A percentile compares a stretch with the other conserved stretches of the same genome.
Evolutionary conservation across 2,797 vertebrate genomes (phyloP).

Genomic region (Anniella stebbinsi): DNA sequence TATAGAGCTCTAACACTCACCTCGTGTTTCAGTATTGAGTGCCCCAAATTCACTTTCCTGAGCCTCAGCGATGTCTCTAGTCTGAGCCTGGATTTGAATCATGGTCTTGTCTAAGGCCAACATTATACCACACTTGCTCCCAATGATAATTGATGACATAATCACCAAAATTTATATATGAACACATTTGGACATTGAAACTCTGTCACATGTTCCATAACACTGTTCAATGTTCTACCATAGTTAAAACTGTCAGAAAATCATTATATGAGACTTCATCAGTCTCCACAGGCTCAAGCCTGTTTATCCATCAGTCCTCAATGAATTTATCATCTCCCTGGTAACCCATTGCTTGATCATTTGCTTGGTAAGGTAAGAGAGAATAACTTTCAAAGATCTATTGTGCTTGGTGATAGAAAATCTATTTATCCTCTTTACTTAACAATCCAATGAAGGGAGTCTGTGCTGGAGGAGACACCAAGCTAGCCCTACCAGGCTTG

Average conservation of each 20-base stretch:
- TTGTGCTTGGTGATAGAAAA: not conserved
- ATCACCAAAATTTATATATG: not conserved
- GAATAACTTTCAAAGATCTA: not conserved
- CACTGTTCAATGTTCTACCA: not conserved
- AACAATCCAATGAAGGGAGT: not conserved
- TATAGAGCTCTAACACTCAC: not conserved
- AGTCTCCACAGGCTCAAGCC: not conserved
- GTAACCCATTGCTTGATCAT: not conserved
- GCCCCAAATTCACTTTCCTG: not conserved
- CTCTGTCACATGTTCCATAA: not conserved
- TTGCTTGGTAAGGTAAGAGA: not conserved
- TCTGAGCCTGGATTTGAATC: not conserved
- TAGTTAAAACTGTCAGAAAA: not conserved
- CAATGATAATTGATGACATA: not conserved
- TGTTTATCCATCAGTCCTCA: not conserved
- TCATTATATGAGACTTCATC: not conserved
- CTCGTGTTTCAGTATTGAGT: not conserved
- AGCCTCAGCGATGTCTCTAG: not conserved
- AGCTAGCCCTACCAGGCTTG: too few relatives aligned
- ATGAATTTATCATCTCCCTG: not conserved
- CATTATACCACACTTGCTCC: not conserved
- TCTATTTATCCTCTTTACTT: not conserved
- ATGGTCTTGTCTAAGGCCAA: not conserved
- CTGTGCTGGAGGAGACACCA: too few relatives aligned
- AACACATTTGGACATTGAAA: not conserved